These are phyloP conservation scores for Trypoxylon attenuatum DNA, from an alignment of 2,888 invertebrate species.

Conservation along the genomic window DNA sequence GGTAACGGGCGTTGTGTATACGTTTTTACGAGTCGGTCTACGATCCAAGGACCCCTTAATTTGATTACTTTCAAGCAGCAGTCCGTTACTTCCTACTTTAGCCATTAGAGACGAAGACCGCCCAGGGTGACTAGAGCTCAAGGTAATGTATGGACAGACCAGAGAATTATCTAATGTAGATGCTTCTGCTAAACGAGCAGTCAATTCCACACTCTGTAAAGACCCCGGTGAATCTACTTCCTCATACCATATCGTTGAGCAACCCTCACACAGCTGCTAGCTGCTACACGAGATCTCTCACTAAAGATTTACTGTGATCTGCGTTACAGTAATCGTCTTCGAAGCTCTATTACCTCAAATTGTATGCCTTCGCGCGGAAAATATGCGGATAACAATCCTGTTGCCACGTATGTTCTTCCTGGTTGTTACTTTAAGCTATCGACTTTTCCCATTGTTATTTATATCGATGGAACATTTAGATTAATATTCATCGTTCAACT, in stretches of 20 bases:
- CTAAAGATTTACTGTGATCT: slow-evolving; percentile 34
- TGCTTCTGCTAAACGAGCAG: slow-evolving; percentile 40
- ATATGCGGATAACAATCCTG: slow-evolving; percentile 6
- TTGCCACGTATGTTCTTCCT: too few relatives aligned
- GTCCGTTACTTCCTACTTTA: slow-evolving; percentile 23
- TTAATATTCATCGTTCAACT: too few relatives aligned
- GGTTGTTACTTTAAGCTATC: too few relatives aligned
- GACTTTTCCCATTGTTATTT: too few relatives aligned
- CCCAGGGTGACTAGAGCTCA: slow-evolving; percentile 36
- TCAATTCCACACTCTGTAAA: slow-evolving; percentile 35
- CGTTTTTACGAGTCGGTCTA: not conserved
- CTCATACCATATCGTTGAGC: slow-evolving; percentile 30
- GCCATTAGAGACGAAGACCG: slow-evolving; percentile 34
- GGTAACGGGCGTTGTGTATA: not conserved
- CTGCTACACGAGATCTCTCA: too few relatives aligned
- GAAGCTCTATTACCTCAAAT: not conserved
- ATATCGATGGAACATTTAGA: too few relatives aligned
- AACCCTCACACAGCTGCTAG: not conserved
- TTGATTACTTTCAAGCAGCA: slow-evolving; percentile 38
- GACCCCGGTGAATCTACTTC: slow-evolving; percentile 32
- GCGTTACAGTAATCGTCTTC: slow-evolving; percentile 12
- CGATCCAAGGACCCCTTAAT: slow-evolving; percentile 40
- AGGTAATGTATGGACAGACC: slow-evolving; percentile 41
- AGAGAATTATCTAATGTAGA: slow-evolving; percentile 51
- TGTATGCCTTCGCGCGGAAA: not conserved